Evolutionary conservation across 1,140 invertebrate genomes (phyloP).

Genomic region (Steinernema khuongi): DNA sequence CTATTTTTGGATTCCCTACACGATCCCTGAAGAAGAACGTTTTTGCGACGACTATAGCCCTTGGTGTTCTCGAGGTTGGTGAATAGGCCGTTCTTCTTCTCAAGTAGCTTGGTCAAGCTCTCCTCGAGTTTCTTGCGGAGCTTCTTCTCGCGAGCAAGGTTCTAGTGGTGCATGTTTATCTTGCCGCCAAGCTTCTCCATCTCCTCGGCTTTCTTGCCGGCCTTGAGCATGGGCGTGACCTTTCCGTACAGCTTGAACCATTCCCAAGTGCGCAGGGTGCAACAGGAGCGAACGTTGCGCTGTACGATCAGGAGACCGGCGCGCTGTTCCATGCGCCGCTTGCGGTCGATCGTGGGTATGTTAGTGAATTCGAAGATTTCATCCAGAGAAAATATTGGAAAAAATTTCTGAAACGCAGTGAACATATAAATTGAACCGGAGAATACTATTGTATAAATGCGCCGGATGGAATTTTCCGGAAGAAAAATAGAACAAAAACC

Average conservation of each 20-base stretch:
- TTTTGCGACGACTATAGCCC: too few species aligned
- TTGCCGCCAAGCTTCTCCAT: slow-evolving; percentile 94
- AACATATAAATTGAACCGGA: too few species aligned
- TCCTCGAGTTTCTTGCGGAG: slow-evolving; percentile 94
- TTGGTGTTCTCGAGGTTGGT: slow-evolving; percentile 81
- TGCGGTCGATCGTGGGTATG: slow-evolving; percentile 46
- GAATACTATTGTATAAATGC: too few species aligned
- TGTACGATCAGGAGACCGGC: slow-evolving; percentile 82
- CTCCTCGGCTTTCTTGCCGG: slow-evolving; percentile 96
- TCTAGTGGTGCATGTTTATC: slow-evolving; percentile 80
- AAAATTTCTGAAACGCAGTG: too few species aligned
- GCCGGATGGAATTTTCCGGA: too few species aligned
- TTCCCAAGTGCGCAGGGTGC: slow-evolving; percentile 95
- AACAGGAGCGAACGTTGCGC: slow-evolving; percentile 95
- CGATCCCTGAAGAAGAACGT: too few species aligned
- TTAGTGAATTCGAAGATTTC: too few species aligned
- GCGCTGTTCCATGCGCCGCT: slow-evolving; percentile 53
- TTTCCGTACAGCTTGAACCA: slow-evolving; percentile 69
- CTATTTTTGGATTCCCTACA: too few species aligned
- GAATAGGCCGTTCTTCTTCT: slow-evolving; percentile 86
- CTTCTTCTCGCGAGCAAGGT: slow-evolving; percentile 96
- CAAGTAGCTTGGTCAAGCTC: slow-evolving; percentile 77
- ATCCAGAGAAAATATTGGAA: too few species aligned
- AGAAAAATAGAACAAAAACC: too few species aligned
- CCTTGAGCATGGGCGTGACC: slow-evolving; percentile 67